Conservation (phyloP, 2,888 invertebrate genomes). For the Yponomeuta cagnagella region DNA sequence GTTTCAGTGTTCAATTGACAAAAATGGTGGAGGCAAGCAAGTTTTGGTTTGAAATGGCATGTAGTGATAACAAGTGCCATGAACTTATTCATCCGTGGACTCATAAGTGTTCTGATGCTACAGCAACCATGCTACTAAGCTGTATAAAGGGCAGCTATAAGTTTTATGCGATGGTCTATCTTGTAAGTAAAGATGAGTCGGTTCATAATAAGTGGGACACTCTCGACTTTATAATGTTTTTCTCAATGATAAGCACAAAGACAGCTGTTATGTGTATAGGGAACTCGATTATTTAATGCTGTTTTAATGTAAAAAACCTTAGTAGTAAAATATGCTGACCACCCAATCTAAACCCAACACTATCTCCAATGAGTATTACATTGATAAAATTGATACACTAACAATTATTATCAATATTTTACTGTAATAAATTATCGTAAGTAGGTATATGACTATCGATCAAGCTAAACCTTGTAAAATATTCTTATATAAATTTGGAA, state of each 20-base stretch:
- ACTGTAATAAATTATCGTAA: too few relatives aligned
- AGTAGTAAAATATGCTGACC: too few relatives aligned
- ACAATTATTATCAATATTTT: too few relatives aligned
- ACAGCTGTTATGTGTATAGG: neutral
- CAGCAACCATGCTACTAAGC: slow-evolving; percentile 53
- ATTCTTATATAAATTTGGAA: too few relatives aligned
- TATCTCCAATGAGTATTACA: too few relatives aligned
- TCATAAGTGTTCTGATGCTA: slow-evolving; percentile 54
- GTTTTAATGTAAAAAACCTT: neutral
- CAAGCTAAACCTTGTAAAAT: too few relatives aligned
- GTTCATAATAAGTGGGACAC: neutral
- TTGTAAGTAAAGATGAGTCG: slow-evolving; percentile 48
- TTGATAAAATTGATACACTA: too few relatives aligned
- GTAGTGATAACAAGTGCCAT: slow-evolving; percentile 45
- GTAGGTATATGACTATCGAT: too few relatives aligned
- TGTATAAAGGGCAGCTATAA: slow-evolving; percentile 68
- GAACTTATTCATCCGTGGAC: slow-evolving; percentile 72
- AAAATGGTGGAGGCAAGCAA: slow-evolving; percentile 71
- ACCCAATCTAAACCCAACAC: too few relatives aligned
- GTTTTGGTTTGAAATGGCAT: slow-evolving; percentile 61
- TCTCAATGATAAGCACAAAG: neutral
- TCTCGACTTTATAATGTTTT: neutral
- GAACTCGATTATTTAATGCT: neutral
- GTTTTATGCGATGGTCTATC: slow-evolving; percentile 69
- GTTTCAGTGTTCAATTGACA: neutral